Conservation (phyloP, 2,113 vertebrate species). For the Nymphicus hollandicus region DNA sequence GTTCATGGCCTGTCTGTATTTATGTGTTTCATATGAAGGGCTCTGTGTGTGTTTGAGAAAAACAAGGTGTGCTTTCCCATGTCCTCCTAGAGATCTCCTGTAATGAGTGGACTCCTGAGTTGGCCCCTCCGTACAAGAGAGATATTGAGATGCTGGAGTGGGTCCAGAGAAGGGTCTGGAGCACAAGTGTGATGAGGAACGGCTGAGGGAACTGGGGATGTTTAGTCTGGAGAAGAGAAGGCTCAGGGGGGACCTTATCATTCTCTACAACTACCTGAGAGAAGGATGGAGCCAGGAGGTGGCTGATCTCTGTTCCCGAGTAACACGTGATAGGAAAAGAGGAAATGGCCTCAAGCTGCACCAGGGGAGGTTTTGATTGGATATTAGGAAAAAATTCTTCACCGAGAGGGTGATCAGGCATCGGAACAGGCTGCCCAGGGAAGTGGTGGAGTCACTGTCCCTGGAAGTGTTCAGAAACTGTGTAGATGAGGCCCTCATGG, state of each 20-base stretch:
- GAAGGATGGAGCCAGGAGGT: not conserved
- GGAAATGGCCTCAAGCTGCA: not conserved
- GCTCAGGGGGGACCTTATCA: not conserved
- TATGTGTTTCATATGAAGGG: rapidly evolving
- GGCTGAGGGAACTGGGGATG: not conserved
- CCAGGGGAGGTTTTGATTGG: not conserved
- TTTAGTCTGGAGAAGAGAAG: not conserved
- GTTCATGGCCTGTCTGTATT: rapidly evolving
- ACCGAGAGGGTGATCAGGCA: not conserved
- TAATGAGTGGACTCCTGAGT: not conserved
- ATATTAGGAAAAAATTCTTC: not conserved
- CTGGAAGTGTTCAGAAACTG: not conserved
- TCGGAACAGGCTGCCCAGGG: not conserved
- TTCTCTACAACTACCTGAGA: not conserved
- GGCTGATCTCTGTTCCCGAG: not conserved
- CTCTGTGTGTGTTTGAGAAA: not conserved
- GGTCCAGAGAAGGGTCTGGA: not conserved
- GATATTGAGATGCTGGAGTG: not conserved
- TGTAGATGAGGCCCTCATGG: not conserved
- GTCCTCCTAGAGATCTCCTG: not conserved
- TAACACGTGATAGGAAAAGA: not conserved
- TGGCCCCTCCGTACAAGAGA: not conserved
- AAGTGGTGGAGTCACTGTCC: not conserved
- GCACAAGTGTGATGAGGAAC: not conserved
- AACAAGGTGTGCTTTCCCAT: not conserved